Evolutionary conservation across 2,113 vertebrate genomes (phyloP).

Genomic region (Oreochromis niloticus): DNA sequence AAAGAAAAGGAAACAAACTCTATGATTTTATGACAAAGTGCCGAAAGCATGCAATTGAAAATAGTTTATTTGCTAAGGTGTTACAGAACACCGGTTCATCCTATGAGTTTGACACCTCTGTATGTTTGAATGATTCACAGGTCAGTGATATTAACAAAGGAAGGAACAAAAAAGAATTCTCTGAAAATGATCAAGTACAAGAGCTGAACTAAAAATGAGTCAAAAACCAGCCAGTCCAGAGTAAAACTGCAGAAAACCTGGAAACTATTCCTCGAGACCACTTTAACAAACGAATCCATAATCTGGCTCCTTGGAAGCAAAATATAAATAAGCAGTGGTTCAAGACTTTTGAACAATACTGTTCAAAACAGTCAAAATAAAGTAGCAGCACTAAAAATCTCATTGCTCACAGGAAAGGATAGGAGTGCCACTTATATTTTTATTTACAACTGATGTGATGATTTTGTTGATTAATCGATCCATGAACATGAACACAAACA

Average conservation of each 20-base stretch:
- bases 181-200: no score
- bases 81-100: not conserved
- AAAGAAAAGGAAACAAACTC: not conserved
- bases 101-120: rapidly evolving
- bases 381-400: not conserved
- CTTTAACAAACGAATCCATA: rapidly evolving
- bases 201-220: not conserved
- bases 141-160: not conserved
- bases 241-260: rapidly evolving
- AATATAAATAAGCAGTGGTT: not conserved
- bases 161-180: not conserved
- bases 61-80: not conserved
- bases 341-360: not conserved
- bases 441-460: not conserved
- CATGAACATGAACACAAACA: not conserved
- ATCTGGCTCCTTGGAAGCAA: not conserved
- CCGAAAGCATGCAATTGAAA: not conserved
- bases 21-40: not conserved
- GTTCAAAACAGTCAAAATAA: not conserved
- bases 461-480: not conserved
- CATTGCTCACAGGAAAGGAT: no score
- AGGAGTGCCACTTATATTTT: no score
- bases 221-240: not conserved
- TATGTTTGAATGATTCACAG: not conserved
- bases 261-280: not conserved